phyloP scores from a whole-genome alignment of 1,140 invertebrate species.

The Potamilus streckersoni region DNA sequence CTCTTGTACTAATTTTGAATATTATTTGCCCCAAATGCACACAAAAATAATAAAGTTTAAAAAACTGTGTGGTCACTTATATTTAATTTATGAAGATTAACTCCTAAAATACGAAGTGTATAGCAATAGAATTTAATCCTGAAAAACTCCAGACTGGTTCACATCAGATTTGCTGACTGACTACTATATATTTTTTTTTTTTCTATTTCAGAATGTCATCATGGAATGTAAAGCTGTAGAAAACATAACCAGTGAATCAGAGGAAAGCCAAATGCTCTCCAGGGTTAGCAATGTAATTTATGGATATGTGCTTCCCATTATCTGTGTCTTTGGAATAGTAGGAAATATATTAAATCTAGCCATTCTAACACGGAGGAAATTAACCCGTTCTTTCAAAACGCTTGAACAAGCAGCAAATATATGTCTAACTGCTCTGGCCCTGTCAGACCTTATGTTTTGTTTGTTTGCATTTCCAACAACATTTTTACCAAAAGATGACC shows the following conservation, averaged over 20 bases:
- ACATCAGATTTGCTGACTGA: not conserved
- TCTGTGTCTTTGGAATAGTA: constrained; percentile 62
- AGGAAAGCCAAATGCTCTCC: constrained; percentile 3
- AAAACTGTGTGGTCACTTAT: too few species aligned
- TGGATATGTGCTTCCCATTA: constrained; percentile 44
- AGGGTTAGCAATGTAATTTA: constrained; percentile 26
- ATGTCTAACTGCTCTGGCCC: constrained; percentile 57
- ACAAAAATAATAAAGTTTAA: too few species aligned
- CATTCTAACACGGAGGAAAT: constrained; percentile 59
- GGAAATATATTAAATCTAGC: constrained; percentile 62
- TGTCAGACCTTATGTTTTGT: constrained; percentile 62
- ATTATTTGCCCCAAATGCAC: too few species aligned
- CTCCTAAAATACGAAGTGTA: too few species aligned
- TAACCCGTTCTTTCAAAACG: constrained; percentile 54
- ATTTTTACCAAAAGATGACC: constrained; percentile 54
- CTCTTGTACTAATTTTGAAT: too few species aligned
- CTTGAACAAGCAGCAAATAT: constrained; percentile 62
- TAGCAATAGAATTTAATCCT: too few species aligned
- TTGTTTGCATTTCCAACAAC: constrained; percentile 61
- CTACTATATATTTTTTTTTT: not conserved
- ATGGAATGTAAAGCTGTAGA: constrained; percentile 15
- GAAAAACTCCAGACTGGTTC: too few species aligned
- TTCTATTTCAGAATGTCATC: constrained; percentile 11
- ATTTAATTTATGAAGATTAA: too few species aligned
- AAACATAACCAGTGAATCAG: constrained; percentile 18